Evolutionary conservation across 2,113 vertebrate species (phyloP), one percentile per base, ranked within the genome.

Genomic region (Phodopus roborovskii): DNA sequence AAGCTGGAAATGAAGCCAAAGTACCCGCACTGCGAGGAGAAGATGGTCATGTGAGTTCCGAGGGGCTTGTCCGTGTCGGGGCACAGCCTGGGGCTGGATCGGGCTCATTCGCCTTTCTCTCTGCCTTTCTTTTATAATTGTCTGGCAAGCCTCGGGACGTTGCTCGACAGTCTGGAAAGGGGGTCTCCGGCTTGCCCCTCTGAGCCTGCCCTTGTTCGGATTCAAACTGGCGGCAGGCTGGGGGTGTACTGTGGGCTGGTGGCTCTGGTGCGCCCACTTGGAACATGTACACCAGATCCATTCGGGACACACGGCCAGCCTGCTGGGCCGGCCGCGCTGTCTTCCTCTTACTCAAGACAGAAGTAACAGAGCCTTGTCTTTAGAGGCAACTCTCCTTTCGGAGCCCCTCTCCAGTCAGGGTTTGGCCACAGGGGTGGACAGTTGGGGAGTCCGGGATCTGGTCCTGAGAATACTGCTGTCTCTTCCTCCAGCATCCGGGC

Each of bases 1-100:
- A 99, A 99, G 98, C 98, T 99, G 98, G 99, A 99, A 98, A 98
- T 99, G 96, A 99, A 99, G 98, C 99, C 99, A 56, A 99, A 99
- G 98, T 99, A 99, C 98, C 99, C 99, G 0, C 99, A 99, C 97
- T 99, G 99, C 93, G 99, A 99, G 95, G 99, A 99, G 98, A 99
- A 99, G 98, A 99, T 99, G 99, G 99, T 99, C 97, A 99, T 99
- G 99, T 99, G 99, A 99, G 99, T 99, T 92, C 86, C 60, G 20
- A 73, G 78, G 0, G 42, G 45, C 85, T 2, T n/a, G 68, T n/a
- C 19, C 1, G 26, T 39, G 81, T 30, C 26, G 81, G 88, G 91
- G 89, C 77, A 36, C 48, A 66, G 73, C 58, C 11, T 53, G 74
- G 91, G 92, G 42, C 68, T 71, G 90, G 74, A n/a, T 87, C 24